Percentiles rank a stretch among this genome's conserved stretches.
Evolutionary conservation across 2,888 invertebrate genomes (phyloP).

Genomic region (Xestoiulus laeticollis): DNA sequence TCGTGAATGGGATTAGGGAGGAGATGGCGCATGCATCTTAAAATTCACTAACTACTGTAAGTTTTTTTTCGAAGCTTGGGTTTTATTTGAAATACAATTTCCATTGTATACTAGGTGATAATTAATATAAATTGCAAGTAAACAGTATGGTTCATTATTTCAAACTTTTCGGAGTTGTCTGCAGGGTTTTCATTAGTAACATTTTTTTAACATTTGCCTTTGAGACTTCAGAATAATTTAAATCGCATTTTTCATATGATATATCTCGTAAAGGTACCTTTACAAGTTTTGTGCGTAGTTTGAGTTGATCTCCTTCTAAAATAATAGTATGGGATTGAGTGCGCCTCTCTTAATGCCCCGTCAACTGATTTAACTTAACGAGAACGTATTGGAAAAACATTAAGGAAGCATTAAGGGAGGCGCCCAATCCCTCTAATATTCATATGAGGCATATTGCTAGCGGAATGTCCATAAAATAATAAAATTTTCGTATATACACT

Average conservation of each 20-base stretch:
- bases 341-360: no score
- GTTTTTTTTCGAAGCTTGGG: not conserved
- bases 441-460: no score
- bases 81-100: not conserved
- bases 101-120: not conserved
- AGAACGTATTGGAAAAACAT: no score
- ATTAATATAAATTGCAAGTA: not conserved
- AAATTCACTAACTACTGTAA: not conserved
- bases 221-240: not conserved
- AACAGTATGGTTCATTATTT: not conserved
- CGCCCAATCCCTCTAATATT: no score
- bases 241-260: not conserved
- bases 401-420: no score
- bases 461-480: no score
- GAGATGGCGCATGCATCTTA: not conserved
- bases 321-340: no score
- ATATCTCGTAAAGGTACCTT: no score
- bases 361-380: no score
- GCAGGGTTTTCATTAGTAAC: not conserved
- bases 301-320: no score
- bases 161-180: not conserved
- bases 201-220: not conserved
- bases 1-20: not conserved
- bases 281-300: no score
- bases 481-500: no score